Evolutionary conservation across 2,113 vertebrate species (phyloP).

Genomic region (Neofelis nebulosa): DNA sequence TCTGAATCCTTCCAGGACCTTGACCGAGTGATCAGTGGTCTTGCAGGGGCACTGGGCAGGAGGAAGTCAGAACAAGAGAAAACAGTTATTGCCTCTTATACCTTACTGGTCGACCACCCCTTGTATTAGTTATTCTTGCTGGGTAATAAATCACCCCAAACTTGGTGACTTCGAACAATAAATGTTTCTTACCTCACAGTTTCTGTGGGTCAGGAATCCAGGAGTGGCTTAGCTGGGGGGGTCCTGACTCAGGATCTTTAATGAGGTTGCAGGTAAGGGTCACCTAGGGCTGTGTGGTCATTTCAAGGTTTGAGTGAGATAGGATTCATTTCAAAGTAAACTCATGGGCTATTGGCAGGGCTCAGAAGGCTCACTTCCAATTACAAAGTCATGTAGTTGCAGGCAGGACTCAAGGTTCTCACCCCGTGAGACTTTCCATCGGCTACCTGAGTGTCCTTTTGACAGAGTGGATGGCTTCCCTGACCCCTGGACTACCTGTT

Average conservation of each 20-base stretch:
- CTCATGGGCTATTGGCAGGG: background rate
- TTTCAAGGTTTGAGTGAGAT: background rate
- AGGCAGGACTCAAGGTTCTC: background rate
- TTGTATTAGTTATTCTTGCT: background rate
- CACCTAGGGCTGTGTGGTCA: background rate
- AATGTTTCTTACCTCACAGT: background rate
- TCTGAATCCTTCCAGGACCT: background rate
- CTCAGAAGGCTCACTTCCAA: background rate
- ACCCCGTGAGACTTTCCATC: background rate
- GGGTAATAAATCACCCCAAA: background rate
- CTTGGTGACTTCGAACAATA: background rate
- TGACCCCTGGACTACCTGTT: background rate
- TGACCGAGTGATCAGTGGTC: background rate
- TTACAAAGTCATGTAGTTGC: fast-evolving
- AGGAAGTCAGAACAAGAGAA: background rate
- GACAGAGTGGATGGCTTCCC: too few relatives aligned
- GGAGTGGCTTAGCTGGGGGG: background rate
- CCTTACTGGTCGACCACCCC: background rate
- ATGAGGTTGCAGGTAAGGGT: background rate
- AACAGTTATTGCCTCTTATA: background rate
- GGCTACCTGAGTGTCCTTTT: too few relatives aligned
- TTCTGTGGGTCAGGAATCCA: background rate
- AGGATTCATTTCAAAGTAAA: background rate
- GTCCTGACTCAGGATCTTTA: background rate
- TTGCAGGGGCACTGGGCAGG: background rate